Evolutionary conservation across 2,797 vertebrate genomes (phyloP), one percentile per base, ranked within the genome.

Genomic region (Eleutherodactylus coqui): DNA sequence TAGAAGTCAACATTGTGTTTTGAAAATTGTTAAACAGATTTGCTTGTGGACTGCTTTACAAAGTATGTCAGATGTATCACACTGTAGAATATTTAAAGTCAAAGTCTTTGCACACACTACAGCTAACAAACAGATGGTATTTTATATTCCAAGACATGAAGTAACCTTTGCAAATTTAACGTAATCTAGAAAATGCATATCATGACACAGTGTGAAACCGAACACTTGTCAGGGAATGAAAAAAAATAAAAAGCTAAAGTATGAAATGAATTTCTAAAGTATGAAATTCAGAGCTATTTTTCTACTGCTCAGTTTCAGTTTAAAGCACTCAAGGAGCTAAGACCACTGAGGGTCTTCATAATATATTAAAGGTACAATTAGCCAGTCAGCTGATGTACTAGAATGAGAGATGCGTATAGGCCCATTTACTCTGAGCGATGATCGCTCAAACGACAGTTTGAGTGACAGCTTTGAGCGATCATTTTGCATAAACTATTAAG

Each of bases 51-150:
- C 69, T 80, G 14, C 58, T 82, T 86, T 76, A 51, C 24, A 82
- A 67, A 86, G 43, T 49, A 76, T 82, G 79, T 60, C 85, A 86
- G 60, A 82, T 86, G 79, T 21, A 67, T 51, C n/a, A 69, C 27
- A 32, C 9, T 79, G 75, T 2, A 72, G 38, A 79, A 79, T 70
- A 70, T 78, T 32, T 80, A 85, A 49, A 73, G 77, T 67, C 72
- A 82, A 34, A 86, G 24, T 69, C 45, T 75, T 80, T 86, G 67
- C 32, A 81, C 73, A 82, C 53, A 86, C 76, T 82, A 82, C 72
- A 77, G 43, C 67, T 77, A 53, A 72, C 51, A 81, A 82, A 77
- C 72, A 86, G 72, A 86, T 86, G 79, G 36, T n/a, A 77, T 34
- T 82, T 82, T 55, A 86, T 41, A 69, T 82, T 69, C 36, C 62